Base-by-base conservation (phyloP, 2,797 vertebrate genomes). In the Tympanoctomys barrerae region DNA sequence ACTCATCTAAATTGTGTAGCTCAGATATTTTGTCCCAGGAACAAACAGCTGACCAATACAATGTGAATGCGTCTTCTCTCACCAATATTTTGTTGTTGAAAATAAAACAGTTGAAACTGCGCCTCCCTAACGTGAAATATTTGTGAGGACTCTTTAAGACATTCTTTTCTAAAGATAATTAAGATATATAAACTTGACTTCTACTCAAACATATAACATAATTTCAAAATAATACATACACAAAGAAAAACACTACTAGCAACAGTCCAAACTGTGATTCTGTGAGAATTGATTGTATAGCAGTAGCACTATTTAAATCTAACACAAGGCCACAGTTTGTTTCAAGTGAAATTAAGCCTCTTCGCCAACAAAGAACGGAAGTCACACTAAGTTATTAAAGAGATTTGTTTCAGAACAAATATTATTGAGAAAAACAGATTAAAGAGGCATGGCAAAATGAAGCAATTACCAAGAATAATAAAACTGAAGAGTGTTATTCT, bases 301-400 rank as follows among this genome's bases (percentile, higher is more conserved):
- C 49, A 39, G 61, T 5, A 19, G 36, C 36, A 10, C 68, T 80
- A 19, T 62, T 81, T 46, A 49, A 77, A 31, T 79, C 88, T 52
- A 62, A 94, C 88, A 75, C 73, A 75, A 84, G 78, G 79, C 80
- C 78, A 57, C 33, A 21, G 87, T 92, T 66, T 79, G 90, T 79
- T 66, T 66, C 59, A 18, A 93, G 33, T 5, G 11, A 94, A 96
- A 92, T 46, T 70, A 77, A 90, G 73, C 78, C 54, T 68, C 73
- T 77, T 75, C 71, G 85, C 49, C 83, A 22, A 46, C 46, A 80
- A 88, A 90, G 90, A 92, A 84, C 12, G 33, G 86, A 89, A 88
- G 31, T 39, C 88, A 57, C 28, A 2, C 10, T 18, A 61, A 78
- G 64, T 71, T 39, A 21, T 12, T 22, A 7, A 79, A 79, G 33